A percentile compares a stretch with the other conserved stretches of the same genome.
Evolutionary conservation across 2,113 vertebrate genomes (phyloP).

Genomic region (Thymallus thymallus): DNA sequence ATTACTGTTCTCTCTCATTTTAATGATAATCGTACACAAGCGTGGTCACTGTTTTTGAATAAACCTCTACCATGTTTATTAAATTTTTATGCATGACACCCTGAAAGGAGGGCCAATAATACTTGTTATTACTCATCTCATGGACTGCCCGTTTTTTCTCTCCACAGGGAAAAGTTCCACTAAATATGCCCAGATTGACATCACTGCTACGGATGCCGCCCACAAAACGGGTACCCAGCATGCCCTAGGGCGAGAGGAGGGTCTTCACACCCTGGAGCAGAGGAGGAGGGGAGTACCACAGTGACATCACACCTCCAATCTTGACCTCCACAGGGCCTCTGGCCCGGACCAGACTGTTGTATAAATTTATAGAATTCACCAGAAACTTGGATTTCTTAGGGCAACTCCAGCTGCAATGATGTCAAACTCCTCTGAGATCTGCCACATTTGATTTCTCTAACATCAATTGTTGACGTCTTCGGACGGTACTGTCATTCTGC

Average conservation of each 20-base stretch:
- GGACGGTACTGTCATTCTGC: background rate
- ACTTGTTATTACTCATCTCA: background rate
- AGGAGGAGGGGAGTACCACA: slow-evolving; percentile 73
- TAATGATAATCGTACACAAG: background rate
- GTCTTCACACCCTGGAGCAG: slow-evolving; percentile 82
- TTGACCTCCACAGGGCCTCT: slow-evolving; percentile 5
- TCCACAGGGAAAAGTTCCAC: slow-evolving; percentile 75
- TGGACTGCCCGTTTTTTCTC: slow-evolving; percentile 13
- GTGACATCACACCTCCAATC: slow-evolving; percentile 56
- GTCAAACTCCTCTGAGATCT: background rate
- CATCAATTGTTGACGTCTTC: background rate
- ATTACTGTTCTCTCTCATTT: background rate
- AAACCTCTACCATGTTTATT: background rate
- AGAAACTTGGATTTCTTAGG: background rate
- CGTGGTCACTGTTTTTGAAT: background rate
- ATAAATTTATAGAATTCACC: slow-evolving; percentile 6
- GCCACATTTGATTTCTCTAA: slow-evolving; percentile 5
- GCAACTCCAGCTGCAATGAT: background rate
- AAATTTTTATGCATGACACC: background rate
- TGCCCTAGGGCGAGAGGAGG: slow-evolving; percentile 82
- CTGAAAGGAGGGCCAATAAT: background rate
- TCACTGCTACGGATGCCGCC: slow-evolving; percentile 82
- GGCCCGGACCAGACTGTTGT: background rate
- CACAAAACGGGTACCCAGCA: slow-evolving; percentile 84
- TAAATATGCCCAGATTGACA: slow-evolving; percentile 86